A percentile compares a stretch with the other conserved stretches of the same genome.
phyloP scores from a whole-genome alignment of 2,888 invertebrate species.

The Penaeus monodon region DNA sequence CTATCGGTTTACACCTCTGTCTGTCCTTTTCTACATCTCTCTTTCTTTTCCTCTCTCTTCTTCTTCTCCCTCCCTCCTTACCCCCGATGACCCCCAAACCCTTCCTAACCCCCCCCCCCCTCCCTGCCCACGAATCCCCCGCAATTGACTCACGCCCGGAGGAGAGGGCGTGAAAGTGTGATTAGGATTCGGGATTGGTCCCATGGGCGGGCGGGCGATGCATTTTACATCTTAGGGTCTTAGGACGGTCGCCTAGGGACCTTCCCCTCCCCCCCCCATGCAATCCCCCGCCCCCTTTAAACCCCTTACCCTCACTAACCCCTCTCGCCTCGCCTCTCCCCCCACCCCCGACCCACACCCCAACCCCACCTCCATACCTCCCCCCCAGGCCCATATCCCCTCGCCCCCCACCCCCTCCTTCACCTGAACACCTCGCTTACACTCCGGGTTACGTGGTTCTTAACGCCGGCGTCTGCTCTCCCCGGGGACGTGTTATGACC shows the following conservation, averaged over 20 bases:
- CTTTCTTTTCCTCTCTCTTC: neutral
- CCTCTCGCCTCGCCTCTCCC: neutral
- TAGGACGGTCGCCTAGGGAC: neutral
- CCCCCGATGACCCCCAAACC: neutral
- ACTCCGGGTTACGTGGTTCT: neutral
- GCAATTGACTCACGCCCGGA: conserved; percentile 40
- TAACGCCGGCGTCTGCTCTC: neutral
- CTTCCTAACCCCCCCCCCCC: neutral
- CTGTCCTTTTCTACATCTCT: neutral
- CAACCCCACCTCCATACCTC: neutral
- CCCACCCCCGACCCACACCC: neutral
- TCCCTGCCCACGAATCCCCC: conserved; percentile 27
- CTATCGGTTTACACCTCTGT: too few relatives aligned
- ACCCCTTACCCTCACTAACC: conserved; percentile 1
- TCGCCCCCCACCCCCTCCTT: neutral
- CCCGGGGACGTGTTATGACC: neutral
- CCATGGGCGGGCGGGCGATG: conserved; percentile 33
- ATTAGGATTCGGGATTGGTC: conserved; percentile 49
- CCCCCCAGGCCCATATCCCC: neutral
- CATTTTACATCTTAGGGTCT: conserved; percentile 45
- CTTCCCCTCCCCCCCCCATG: neutral
- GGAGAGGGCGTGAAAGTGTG: conserved; percentile 50
- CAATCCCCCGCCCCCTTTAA: neutral
- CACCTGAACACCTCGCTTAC: neutral
- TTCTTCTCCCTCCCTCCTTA: neutral